phyloP scores from a whole-genome alignment of 2,113 vertebrate genomes.

The Crotalus helleri region DNA sequence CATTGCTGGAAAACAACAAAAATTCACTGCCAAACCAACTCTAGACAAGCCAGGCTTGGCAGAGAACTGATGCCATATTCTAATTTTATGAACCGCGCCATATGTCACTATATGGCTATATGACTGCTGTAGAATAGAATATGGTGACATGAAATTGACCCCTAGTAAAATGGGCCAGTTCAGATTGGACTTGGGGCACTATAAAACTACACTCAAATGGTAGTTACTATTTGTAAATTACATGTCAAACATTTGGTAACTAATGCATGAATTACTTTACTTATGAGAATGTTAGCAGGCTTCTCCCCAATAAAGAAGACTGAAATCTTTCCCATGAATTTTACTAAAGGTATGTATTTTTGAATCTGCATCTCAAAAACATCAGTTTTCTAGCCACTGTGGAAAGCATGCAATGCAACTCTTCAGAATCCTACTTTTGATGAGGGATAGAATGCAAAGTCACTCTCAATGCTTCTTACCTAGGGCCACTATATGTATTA shows the following conservation, averaged over 20 bases:
- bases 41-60: neutral
- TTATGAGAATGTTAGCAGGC: neutral
- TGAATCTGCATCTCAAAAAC: constrained; percentile 26
- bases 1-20: neutral
- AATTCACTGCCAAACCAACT: neutral
- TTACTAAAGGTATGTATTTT: constrained; percentile 35
- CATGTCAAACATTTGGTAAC: neutral
- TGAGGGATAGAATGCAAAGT: constrained; percentile 16
- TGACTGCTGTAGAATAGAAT: neutral
- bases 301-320: constrained; percentile 18
- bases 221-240: neutral
- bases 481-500: constrained; percentile 29
- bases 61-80: neutral
- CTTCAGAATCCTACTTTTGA: constrained; percentile 36
- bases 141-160: neutral
- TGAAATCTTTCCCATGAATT: constrained; percentile 17
- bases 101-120: neutral
- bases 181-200: neutral
- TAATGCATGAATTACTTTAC: neutral
- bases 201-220: neutral
- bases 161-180: neutral
- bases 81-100: neutral
- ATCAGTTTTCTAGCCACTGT: constrained; percentile 34
- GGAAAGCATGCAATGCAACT: constrained; percentile 40
- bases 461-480: constrained; percentile 28